Conservation (phyloP, 1,140 invertebrate species). For the Agraylea sexmaculata region DNA sequence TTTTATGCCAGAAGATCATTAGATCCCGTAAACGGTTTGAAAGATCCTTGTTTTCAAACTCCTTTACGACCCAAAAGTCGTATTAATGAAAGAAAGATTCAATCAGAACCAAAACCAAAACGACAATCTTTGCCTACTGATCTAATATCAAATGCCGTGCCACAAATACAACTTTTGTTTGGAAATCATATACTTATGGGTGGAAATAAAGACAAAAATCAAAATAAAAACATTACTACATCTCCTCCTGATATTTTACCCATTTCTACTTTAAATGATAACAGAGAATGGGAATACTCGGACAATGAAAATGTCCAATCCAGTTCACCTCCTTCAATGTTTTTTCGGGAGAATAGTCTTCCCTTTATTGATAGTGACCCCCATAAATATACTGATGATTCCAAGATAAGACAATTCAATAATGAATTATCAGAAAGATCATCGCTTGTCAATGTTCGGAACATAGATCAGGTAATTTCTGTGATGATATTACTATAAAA, state of each 20-base stretch:
- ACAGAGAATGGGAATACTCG: too few species aligned
- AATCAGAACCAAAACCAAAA: slow-evolving; percentile 18
- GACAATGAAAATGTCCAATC: too few species aligned
- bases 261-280: too few species aligned
- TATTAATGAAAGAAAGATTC: slow-evolving; percentile 9
- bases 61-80: too few species aligned
- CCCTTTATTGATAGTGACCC: slow-evolving; percentile 27
- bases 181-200: slow-evolving; percentile 38
- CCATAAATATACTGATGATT: background rate
- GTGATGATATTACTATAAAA: background rate
- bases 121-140: slow-evolving; percentile 13
- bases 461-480: background rate
- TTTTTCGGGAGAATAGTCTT: slow-evolving; percentile 33
- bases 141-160: slow-evolving; percentile 21
- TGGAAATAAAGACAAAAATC: slow-evolving; percentile 20
- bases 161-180: slow-evolving; percentile 38
- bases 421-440: background rate
- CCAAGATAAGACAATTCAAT: background rate
- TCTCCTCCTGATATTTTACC: background rate
- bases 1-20: slow-evolving; percentile 34
- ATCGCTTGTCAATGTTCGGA: background rate
- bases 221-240: background rate
- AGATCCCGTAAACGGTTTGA: too few species aligned
- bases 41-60: too few species aligned
- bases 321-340: slow-evolving; percentile 28